Evolutionary conservation across 2,113 vertebrate species (phyloP), one percentile per base, ranked within the genome.

Genomic region (Spheniscus mendiculus): DNA sequence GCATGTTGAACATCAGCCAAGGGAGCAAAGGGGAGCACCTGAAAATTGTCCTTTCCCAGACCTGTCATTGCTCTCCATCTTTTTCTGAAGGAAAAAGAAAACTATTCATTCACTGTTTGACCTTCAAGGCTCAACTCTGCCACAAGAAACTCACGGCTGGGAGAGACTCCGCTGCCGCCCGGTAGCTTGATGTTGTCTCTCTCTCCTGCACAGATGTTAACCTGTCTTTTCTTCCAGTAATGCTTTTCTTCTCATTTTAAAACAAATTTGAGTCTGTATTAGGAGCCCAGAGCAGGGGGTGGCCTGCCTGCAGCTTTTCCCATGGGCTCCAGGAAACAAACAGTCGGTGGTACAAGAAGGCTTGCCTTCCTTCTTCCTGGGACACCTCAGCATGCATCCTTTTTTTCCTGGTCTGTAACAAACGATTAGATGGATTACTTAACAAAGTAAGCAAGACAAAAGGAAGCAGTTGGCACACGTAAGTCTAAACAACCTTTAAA

Each of bases 151-250:
- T 19, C 40, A 5, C 0, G 8, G 49, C 76, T 40, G 56, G 55
- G 56, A 40, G 73, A 32, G 40, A 3, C 26, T 50, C 50, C 1
- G 8, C 59, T 20, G 76, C 8, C 1, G 4, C n/a, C 19, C 5
- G 0, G 12, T 29, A 9, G 34, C 56, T 40, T 3, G 9, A 13
- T 5, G 20, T 1, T 12, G 30, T 14, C 21, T n/a, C 22, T 44
- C 49, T 65, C 36, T 30, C 38, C 65, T 27, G 42, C 59, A 11
- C 22, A 10, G 42, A 21, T 15, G 2, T 34, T 52, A 14, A 12
- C 23, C 20, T 13, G 12, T 11, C 36, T 40, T n/a, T 61, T 30
- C 38, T 18, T n/a, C 67, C 61, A 19, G 40, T 5, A 20, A 16
- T 1, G 27, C 49, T 69, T 76, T 40, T 26, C 47, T 69, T 42